Base-by-base conservation (phyloP, 64 coral and sea anemone species). In the Cladopsammia gracilis region DNA sequence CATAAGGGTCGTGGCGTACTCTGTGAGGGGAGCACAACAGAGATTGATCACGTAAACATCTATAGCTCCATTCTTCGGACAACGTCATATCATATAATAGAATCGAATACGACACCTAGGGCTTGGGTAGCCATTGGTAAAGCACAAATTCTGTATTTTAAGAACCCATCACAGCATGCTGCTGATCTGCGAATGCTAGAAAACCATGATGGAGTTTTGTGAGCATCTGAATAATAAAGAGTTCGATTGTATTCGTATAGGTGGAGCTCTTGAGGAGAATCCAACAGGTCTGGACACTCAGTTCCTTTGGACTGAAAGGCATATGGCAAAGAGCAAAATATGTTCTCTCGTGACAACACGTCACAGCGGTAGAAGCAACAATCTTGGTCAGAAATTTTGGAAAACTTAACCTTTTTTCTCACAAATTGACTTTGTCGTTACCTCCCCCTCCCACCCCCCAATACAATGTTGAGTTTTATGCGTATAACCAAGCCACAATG, bases 161-260 rank as follows among this genome's bases (percentile, higher is more conserved):
- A 77, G 47, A 86, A 77, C 24, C 71, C 87, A 44, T 46, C 79
- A 19, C 78, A 95, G 70, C 93, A 89, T 90, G 78, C 79, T 67
- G 78, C 93, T 48, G 93, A 89, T 84, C 34, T 90, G 6, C 7
- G 78, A n/a, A 76, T 84, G 46, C 14, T 89, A 45, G 24, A 89
- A 88, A 68, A 58, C 6, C 26, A 69, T 62, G 2, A 7, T 46
- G 34, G 85, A 87, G 76, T 73, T 94, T 50, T 9, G 20, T 60
- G 15, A 79, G 0, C 45, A 58, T 4, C 14, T 81, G 8, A 88
- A 81, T 7, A 4, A 81, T 25, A 94, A 94, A 48, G 45, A 43
- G 71, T 49, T 88, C 20, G 68, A 94, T 74, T 84, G 59, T 7
- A 64, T 88, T 76, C 49, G 86, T 19, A 65, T 83, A 25, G 89